A percentile compares a stretch with the other conserved stretches of the same genome.
phyloP scores from a whole-genome alignment of 2,888 invertebrate genomes.

The Oxyteleia sp. region DNA sequence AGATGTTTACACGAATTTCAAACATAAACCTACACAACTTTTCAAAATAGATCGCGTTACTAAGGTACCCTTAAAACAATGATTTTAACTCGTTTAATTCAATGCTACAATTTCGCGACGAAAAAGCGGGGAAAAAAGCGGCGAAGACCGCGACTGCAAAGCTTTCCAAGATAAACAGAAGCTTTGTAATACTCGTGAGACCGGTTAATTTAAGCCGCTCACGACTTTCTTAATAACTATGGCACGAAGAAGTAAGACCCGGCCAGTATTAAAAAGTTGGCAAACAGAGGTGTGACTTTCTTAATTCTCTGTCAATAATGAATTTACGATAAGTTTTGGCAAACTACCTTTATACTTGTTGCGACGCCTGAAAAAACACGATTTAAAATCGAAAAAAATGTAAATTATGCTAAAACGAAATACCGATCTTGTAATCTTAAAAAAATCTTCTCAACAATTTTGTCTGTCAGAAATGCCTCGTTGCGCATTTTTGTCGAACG shows the following conservation, averaged over 20 bases:
- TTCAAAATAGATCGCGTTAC: background rate
- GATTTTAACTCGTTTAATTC: slow-evolving; percentile 51
- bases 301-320: slow-evolving; percentile 64
- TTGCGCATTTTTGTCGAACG: too few species aligned
- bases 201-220: slow-evolving; percentile 72
- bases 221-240: slow-evolving; percentile 71
- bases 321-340: slow-evolving; percentile 48
- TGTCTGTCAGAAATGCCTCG: too few species aligned
- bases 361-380: slow-evolving; percentile 8
- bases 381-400: slow-evolving; percentile 26
- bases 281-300: slow-evolving; percentile 64
- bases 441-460: too few species aligned
- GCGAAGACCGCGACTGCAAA: slow-evolving; percentile 43
- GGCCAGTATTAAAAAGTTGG: slow-evolving; percentile 63
- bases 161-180: slow-evolving; percentile 70
- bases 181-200: slow-evolving; percentile 71
- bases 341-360: slow-evolving; percentile 52
- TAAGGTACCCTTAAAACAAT: slow-evolving; percentile 14
- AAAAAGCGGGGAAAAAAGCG: slow-evolving; percentile 35
- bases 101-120: slow-evolving; percentile 44
- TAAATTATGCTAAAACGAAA: too few species aligned
- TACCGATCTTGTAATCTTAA: too few species aligned
- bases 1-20: too few species aligned
- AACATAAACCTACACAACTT: too few species aligned
- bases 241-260: slow-evolving; percentile 56